Evolutionary conservation across 2,888 invertebrate genomes (phyloP).

Genomic region (Melinaea marsaeus): DNA sequence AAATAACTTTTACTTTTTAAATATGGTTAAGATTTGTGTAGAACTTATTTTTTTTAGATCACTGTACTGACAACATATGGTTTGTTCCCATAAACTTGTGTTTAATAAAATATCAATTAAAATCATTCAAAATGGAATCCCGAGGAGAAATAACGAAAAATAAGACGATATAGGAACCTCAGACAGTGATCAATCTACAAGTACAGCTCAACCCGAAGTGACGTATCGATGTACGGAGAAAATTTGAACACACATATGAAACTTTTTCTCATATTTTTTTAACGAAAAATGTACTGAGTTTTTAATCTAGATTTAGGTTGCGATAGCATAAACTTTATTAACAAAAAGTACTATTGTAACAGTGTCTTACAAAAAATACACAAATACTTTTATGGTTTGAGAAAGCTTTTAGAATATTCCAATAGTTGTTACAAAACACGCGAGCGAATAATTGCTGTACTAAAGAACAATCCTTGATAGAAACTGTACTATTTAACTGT

Average conservation of each 20-base stretch:
- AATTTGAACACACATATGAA: constrained; percentile 29
- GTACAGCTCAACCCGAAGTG: constrained; percentile 64
- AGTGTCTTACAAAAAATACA: neutral
- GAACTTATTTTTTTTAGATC: no score
- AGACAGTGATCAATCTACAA: constrained; percentile 49
- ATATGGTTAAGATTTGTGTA: no score
- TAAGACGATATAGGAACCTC: constrained; percentile 26
- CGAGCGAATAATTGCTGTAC: constrained; percentile 1
- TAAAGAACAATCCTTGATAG: constrained; percentile 5
- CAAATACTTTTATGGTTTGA: neutral
- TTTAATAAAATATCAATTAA: neutral
- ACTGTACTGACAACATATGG: neutral
- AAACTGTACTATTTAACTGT: neutral
- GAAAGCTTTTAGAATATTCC: neutral
- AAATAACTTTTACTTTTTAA: no score
- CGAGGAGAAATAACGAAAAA: neutral
- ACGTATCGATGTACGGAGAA: constrained; percentile 58
- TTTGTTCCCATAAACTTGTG: neutral
- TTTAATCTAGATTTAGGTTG: no score
- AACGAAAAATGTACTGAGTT: no score
- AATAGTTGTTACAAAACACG: constrained; percentile 2
- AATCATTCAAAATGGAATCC: neutral
- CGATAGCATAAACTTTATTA: no score
- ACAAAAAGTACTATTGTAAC: no score
- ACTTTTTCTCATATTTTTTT: no score